Conservation (phyloP, 2,113 vertebrate genomes). For the Clupea harengus region DNA sequence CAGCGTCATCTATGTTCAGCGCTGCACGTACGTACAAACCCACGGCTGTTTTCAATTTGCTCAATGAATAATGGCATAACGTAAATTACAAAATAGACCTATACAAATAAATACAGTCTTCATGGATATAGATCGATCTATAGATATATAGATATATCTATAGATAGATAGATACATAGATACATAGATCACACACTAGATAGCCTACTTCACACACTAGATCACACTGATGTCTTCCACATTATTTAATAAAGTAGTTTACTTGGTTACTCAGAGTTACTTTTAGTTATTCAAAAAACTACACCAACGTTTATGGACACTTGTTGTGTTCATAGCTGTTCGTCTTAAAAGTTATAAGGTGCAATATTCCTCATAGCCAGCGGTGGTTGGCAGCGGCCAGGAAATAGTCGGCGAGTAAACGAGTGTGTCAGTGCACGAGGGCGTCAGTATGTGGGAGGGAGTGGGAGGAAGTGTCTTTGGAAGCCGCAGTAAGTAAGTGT, state of each 20-base stretch:
- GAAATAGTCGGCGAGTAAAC: conserved; percentile 8
- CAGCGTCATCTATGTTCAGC: neutral
- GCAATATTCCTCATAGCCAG: conserved; percentile 13
- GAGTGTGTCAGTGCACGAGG: conserved; percentile 31
- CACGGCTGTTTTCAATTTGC: neutral
- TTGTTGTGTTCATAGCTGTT: neutral
- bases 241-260: no score
- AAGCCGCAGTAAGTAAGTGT: conserved; percentile 22
- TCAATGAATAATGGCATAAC: neutral
- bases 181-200: neutral
- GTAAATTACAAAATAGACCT: neutral
- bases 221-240: no score
- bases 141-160: neutral
- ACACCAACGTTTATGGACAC: neutral
- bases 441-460: conserved; percentile 35
- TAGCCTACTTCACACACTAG: no score
- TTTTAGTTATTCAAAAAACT: no score
- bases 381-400: conserved; percentile 8
- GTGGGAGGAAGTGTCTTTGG: conserved; percentile 23
- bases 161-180: neutral
- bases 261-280: no score
- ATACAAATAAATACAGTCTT: neutral
- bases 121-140: neutral
- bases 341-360: neutral
- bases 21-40: neutral